These are phyloP conservation scores for Synanthedon tipuliformis DNA, from an alignment of 2,888 invertebrate genomes.

Conservation along the genomic window DNA sequence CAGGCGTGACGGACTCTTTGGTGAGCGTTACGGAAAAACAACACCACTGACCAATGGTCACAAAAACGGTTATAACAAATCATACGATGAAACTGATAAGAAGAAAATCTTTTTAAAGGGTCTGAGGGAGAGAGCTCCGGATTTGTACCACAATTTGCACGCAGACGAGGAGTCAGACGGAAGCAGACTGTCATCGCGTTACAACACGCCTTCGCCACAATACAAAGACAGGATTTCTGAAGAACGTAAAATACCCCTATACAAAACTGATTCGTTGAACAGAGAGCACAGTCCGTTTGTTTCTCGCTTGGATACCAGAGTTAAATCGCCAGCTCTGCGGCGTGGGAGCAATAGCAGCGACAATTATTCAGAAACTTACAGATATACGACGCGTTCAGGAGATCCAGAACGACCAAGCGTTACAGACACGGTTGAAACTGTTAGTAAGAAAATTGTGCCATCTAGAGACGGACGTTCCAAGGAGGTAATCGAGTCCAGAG, in stretches of 20 bases:
- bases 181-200: slow-evolving; percentile 55
- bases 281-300: slow-evolving; percentile 61
- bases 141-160: slow-evolving; percentile 77
- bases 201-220: slow-evolving; percentile 56
- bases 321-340: slow-evolving; percentile 63
- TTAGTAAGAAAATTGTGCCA: slow-evolving; percentile 77
- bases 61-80: slow-evolving; percentile 54
- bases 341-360: slow-evolving; percentile 77
- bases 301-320: slow-evolving; percentile 51
- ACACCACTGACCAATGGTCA: slow-evolving; percentile 61
- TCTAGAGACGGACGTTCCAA: slow-evolving; percentile 73
- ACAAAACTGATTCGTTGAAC: slow-evolving; percentile 60
- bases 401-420: slow-evolving; percentile 76
- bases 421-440: slow-evolving; percentile 78
- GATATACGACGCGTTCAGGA: slow-evolving; percentile 75
- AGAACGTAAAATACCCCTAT: slow-evolving; percentile 52
- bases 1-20: slow-evolving; percentile 64
- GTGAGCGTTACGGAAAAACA: slow-evolving; percentile 69
- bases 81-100: slow-evolving; percentile 67
- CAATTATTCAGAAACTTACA: slow-evolving; percentile 78
- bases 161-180: slow-evolving; percentile 72
- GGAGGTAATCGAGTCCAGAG: slow-evolving; percentile 78
- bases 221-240: slow-evolving; percentile 61
- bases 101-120: slow-evolving; percentile 77
- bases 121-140: slow-evolving; percentile 78